phyloP scores from a whole-genome alignment of 2,797 vertebrate genomes.

The Poeciliopsis gracilis region DNA sequence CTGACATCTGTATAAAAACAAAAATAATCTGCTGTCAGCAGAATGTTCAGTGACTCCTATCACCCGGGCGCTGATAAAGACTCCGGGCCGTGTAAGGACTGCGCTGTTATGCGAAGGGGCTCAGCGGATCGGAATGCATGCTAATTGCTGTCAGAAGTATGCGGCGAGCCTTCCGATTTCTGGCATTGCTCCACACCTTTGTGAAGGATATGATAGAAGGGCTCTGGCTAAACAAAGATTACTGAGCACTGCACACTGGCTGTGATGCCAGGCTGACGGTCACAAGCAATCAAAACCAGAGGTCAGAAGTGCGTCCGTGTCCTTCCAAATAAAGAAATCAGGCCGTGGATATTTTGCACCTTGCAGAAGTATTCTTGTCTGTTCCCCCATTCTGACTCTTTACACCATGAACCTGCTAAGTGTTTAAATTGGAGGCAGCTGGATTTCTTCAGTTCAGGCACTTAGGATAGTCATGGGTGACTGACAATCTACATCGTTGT shows the following conservation, averaged over 20 bases:
- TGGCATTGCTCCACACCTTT: constrained; percentile 80
- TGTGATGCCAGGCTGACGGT: constrained; percentile 82
- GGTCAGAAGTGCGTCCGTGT: constrained; percentile 73
- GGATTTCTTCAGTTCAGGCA: not conserved
- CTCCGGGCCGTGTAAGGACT: constrained; percentile 82
- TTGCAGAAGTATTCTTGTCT: constrained; percentile 58
- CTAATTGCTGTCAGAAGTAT: constrained; percentile 92
- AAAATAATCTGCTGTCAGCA: constrained; percentile 93
- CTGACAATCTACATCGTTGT: not conserved
- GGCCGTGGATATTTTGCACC: constrained; percentile 41
- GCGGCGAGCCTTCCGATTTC: constrained; percentile 79
- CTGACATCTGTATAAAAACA: constrained; percentile 90
- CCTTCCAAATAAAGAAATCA: constrained; percentile 73
- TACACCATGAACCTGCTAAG: not conserved
- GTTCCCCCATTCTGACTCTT: not conserved
- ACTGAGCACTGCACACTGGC: constrained; percentile 82
- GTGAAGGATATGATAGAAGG: constrained; percentile 79
- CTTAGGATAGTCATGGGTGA: not conserved
- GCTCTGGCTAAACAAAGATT: constrained; percentile 80
- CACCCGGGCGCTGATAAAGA: constrained; percentile 82
- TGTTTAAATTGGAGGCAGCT: not conserved
- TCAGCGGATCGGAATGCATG: constrained; percentile 98
- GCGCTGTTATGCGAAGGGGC: constrained; percentile 84
- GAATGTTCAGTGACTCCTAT: constrained; percentile 87
- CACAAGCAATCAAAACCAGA: constrained; percentile 80